Conservation (phyloP, 1,140 invertebrate genomes). For the Drosophila jambulina region DNA sequence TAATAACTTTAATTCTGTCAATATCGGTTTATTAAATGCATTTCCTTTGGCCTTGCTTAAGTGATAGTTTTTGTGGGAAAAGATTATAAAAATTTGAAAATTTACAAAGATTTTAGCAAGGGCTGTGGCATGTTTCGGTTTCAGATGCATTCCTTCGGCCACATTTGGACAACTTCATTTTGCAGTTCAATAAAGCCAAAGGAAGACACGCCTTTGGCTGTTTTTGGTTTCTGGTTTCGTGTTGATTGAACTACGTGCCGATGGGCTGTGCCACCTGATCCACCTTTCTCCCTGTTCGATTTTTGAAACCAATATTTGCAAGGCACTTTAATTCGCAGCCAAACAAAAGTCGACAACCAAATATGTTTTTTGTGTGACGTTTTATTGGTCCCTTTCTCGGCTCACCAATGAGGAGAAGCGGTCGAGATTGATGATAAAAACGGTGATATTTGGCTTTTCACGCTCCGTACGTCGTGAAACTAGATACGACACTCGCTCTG, state of each 20-base stretch:
- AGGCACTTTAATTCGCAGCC: slow-evolving; percentile 65
- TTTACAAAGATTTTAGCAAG: not conserved
- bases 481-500: slow-evolving; percentile 57
- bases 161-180: slow-evolving; percentile 43
- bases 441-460: slow-evolving; percentile 50
- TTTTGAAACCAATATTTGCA: slow-evolving; percentile 64
- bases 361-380: slow-evolving; percentile 27
- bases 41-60: not conserved
- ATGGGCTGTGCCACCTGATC: slow-evolving; percentile 44
- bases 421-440: slow-evolving; percentile 38
- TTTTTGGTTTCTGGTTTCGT: slow-evolving; percentile 26
- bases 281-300: slow-evolving; percentile 7
- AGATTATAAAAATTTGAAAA: not conserved
- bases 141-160: not conserved
- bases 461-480: slow-evolving; percentile 72
- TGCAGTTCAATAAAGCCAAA: slow-evolving; percentile 50
- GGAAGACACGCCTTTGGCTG: not conserved
- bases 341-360: slow-evolving; percentile 49
- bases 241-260: slow-evolving; percentile 69
- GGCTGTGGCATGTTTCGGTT: not conserved
- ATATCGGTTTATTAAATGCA: not conserved
- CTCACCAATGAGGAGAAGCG: slow-evolving; percentile 4
- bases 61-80: not conserved
- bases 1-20: not conserved
- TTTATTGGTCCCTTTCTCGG: slow-evolving; percentile 25